Evolutionary conservation across 2,888 invertebrate species (phyloP).

Genomic region (Phytoseiulus persimilis): DNA sequence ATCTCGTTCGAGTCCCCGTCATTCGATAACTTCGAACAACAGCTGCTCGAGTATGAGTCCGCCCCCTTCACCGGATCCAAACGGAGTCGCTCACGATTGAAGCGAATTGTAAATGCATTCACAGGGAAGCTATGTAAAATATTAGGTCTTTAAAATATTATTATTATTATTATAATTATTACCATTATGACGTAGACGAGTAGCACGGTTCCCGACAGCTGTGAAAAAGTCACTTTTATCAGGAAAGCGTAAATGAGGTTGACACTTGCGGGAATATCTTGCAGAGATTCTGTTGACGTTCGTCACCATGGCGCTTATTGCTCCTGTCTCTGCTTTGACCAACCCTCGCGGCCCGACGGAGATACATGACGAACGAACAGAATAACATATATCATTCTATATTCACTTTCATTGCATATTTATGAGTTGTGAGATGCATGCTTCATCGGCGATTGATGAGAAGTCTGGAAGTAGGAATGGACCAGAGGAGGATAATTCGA

Average conservation of each 20-base stretch:
- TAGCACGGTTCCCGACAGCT: neutral
- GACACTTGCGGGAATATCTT: too few species aligned
- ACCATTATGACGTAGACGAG: neutral
- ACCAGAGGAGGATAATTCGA: too few species aligned
- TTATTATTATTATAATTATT: neutral
- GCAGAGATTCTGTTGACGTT: neutral
- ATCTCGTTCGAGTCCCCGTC: slow-evolving; percentile 57
- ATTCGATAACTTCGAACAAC: slow-evolving; percentile 65
- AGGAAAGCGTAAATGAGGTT: too few species aligned
- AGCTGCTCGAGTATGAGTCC: slow-evolving; percentile 63
- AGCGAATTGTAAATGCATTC: neutral
- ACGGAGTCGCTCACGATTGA: neutral
- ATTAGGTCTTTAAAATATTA: neutral
- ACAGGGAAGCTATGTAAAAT: neutral
- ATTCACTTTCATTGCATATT: neutral
- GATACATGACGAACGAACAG: neutral
- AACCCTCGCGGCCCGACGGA: neutral
- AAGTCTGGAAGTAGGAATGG: too few species aligned
- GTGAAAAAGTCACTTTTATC: too few species aligned
- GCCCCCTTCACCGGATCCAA: slow-evolving; percentile 53
- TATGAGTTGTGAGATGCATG: neutral
- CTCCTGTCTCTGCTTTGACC: neutral
- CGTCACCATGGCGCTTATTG: neutral
- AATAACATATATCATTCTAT: neutral
- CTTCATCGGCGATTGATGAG: too few species aligned